Evolutionary conservation across 2,888 invertebrate genomes (phyloP), one percentile per base, ranked within the genome.

Genomic region (Drosophila pegasa): DNA sequence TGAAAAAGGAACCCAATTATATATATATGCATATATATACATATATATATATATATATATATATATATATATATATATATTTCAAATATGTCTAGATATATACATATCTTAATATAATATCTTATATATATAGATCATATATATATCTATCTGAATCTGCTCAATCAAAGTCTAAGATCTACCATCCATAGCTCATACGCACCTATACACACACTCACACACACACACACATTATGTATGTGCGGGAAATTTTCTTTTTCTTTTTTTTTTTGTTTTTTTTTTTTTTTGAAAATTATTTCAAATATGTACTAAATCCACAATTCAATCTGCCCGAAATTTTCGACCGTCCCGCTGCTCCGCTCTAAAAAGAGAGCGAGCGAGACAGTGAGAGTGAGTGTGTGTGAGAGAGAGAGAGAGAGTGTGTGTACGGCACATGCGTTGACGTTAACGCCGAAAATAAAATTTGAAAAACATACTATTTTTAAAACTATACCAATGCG

Each of bases 401-500:
- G n/a, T 2, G 25, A 25, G 2, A 9, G 9, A 25, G n/a, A 25
- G 5, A 18, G 16, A 12, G 8, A 12, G 16, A 37, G 20, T 12
- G 12, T 41, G 2, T 4, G 61, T 62, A 65, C 72, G 62, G 67
- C 64, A 65, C 71, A 78, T 75, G 69, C 83, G 86, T 84, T 85
- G 85, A 85, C 85, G 85, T 85, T 85, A 87, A 84, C 85, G 84
- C 88, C 85, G 87, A 85, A 85, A 85, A 85, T 85, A 85, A 88
- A 87, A 87, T 78, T 80, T 86, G 66, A 64, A 75, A 85, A 84
- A 86, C 71, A 87, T 76, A 84, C 88, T 85, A 85, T 85, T 85
- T 85, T 88, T 85, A 85, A 80, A 75, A 87, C 79, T 73, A 73
- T 68, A 78, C 75, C 75, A 72, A 72, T 77, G 56, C 75, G 68